Evolutionary conservation across 2,113 vertebrate species (phyloP).

Genomic region (Pollimyrus isidori): DNA sequence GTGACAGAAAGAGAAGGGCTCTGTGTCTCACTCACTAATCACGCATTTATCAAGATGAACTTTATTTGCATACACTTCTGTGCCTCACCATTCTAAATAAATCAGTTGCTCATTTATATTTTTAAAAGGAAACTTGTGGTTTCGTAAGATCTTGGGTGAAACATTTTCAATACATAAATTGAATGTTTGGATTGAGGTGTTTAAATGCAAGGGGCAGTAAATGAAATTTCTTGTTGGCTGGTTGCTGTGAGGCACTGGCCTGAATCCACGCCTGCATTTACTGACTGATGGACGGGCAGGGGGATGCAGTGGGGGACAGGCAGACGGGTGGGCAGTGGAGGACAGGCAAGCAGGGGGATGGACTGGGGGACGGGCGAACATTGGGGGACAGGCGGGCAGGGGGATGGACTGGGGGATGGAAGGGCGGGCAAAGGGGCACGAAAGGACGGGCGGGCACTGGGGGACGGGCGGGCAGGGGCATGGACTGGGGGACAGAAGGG

Average conservation of each 20-base stretch:
- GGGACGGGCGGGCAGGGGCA: too few species aligned
- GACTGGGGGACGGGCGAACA: too few species aligned
- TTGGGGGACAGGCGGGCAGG: too few species aligned
- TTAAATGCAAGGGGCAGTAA: background rate
- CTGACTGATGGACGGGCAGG: background rate
- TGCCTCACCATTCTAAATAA: background rate
- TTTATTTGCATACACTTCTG: background rate
- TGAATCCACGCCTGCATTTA: background rate
- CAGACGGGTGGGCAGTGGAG: background rate
- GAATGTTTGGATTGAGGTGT: background rate
- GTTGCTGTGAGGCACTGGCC: background rate
- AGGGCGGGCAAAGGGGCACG: too few species aligned
- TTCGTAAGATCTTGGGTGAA: background rate
- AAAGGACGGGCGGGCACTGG: too few species aligned
- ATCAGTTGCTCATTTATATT: background rate
- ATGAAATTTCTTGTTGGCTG: background rate
- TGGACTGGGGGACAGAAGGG: too few species aligned
- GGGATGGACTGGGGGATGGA: too few species aligned
- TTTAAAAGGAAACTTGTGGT: background rate
- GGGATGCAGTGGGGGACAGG: background rate
- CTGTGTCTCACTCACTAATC: background rate
- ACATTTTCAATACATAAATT: background rate
- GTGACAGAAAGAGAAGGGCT: background rate
- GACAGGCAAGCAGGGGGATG: too few species aligned
- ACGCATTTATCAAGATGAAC: background rate